Evolutionary conservation across 1,140 invertebrate genomes (phyloP), one percentile per base, ranked within the genome.

Genomic region (Anastrepha ludens): DNA sequence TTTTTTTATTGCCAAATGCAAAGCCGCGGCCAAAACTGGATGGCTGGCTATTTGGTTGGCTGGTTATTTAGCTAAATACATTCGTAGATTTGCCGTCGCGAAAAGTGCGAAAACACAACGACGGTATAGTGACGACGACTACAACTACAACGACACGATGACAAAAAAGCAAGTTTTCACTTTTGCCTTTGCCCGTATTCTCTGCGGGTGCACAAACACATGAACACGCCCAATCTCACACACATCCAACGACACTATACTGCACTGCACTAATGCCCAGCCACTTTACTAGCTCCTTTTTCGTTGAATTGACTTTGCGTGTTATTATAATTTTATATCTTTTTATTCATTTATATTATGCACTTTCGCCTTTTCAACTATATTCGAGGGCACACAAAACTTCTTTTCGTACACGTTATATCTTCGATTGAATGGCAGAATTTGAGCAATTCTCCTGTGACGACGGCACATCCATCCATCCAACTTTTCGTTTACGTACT

Each of bases 121-220:
- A 86, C 59, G 85, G 59, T 58, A 86, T 58, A 86, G 29, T 29
- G 29, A 86, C 85, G 58, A 85, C 60, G 81, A 88, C 87, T 47
- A 70, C 58, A 58, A 78, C 78, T 17, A 74, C 86, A 74, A 59
- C 50, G 67, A 47, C 47, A 50, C 62, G 55, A 64, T 74, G 62
- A 65, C 62, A 70, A 50, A 81, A 62, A 86, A 86, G 85, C 87
- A 88, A 88, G 87, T 88, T 88, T 88, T 88, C 87, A 88, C 87
- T 88, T 88, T 88, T 88, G 85, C 85, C 59, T 86, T 86, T 59
- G 59, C 59, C 39, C 55, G 55, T 86, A 62, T 86, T 86, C 59
- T 44, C 60, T 62, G 60, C 74, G 15, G 47, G 6, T 81, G 47
- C 74, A 81, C 74, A 81, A 55, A 81, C 74, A 55, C 74, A n/a